Percentiles rank a stretch among this genome's conserved stretches.
Evolutionary conservation across 2,888 invertebrate species (phyloP).

Genomic region (Conus canariensis): DNA sequence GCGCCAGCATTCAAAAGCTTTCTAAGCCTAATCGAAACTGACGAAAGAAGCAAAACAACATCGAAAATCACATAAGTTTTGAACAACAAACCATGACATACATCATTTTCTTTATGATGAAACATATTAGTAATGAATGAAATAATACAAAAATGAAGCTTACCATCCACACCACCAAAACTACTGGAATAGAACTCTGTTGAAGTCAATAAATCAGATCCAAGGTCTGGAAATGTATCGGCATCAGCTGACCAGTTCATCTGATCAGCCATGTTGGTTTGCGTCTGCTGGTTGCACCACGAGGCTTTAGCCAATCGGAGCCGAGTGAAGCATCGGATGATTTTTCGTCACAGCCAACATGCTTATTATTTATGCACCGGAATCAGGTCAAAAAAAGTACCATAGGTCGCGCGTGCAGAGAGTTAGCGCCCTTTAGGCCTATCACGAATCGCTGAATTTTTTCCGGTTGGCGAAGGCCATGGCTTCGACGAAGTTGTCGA

Average conservation of each 20-base stretch:
- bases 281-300: slow-evolving; percentile 63
- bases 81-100: no score
- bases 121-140: neutral
- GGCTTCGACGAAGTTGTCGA: neutral
- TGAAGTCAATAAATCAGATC: slow-evolving; percentile 62
- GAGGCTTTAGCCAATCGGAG: slow-evolving; percentile 66
- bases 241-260: slow-evolving; percentile 58
- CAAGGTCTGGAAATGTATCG: slow-evolving; percentile 66
- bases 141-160: slow-evolving; percentile 43
- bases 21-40: no score
- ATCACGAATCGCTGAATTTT: neutral
- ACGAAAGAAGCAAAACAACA: no score
- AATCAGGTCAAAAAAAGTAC: neutral
- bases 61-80: no score
- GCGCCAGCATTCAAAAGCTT: no score
- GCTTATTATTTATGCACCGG: slow-evolving; percentile 36
- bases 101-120: no score
- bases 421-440: no score
- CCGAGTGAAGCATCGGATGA: slow-evolving; percentile 61
- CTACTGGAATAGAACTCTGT: slow-evolving; percentile 62
- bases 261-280: slow-evolving; percentile 63
- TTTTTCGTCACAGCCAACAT: slow-evolving; percentile 63
- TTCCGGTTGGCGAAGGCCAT: neutral
- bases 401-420: no score
- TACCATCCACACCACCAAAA: slow-evolving; percentile 72